Evolutionary conservation across 2,797 vertebrate genomes (phyloP).

Genomic region (Phataginus tricuspis): DNA sequence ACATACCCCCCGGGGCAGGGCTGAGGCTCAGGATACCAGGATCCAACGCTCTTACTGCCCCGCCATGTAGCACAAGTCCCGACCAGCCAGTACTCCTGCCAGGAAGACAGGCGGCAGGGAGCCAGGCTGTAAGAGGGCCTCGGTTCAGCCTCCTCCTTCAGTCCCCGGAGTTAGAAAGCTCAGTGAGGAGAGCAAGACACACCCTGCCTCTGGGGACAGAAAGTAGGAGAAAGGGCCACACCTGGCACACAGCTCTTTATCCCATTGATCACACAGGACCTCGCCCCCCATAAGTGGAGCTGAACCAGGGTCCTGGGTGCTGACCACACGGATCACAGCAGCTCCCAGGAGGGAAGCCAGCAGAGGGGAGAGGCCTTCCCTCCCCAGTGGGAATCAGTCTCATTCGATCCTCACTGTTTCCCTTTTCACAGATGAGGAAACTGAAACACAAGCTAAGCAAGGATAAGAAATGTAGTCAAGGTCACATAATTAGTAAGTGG

Average conservation of each 20-base stretch:
- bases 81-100: background rate
- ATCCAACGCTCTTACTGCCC: background rate
- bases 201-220: background rate
- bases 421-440: background rate
- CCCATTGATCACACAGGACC: background rate
- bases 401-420: background rate
- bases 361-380: background rate
- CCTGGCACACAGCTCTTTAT: background rate
- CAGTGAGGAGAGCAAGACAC: background rate
- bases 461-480: background rate
- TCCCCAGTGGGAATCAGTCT: background rate
- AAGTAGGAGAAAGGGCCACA: background rate
- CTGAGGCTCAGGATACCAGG: background rate
- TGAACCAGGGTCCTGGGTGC: background rate
- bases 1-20: background rate
- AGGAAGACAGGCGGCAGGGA: background rate
- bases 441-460: background rate
- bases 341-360: conserved; percentile 2
- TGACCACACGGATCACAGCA: background rate
- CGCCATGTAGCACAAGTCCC: background rate
- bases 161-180: background rate
- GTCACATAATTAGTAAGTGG: background rate
- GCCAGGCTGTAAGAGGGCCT: background rate
- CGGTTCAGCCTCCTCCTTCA: background rate
- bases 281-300: background rate